Percentiles rank a stretch among this genome's conserved stretches.
phyloP scores from a whole-genome alignment of 1,140 invertebrate genomes.

The Vanessa atalanta region DNA sequence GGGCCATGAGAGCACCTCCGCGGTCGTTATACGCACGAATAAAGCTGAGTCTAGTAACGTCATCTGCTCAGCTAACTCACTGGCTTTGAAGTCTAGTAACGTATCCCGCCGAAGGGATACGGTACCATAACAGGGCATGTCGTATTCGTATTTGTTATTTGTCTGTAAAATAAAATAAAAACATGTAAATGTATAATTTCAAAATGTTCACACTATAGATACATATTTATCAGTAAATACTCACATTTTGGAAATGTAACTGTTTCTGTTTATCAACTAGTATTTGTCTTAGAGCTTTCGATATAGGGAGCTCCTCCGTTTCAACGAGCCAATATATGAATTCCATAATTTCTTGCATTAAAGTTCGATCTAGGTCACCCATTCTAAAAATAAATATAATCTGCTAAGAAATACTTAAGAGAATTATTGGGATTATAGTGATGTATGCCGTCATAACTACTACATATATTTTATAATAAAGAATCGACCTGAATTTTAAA shows the following conservation, averaged over 20 bases:
- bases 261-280: constrained; percentile 93
- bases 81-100: constrained; percentile 95
- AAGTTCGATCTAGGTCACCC: constrained; percentile 88
- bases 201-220: not conserved
- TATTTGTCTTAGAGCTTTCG: constrained; percentile 93
- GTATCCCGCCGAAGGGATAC: constrained; percentile 84
- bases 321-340: constrained; percentile 95
- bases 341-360: constrained; percentile 90
- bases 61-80: constrained; percentile 96
- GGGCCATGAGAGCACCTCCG: constrained; percentile 98
- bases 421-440: not conserved
- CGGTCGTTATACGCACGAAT: constrained; percentile 98
- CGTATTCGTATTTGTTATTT: constrained; percentile 70
- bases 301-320: constrained; percentile 91
- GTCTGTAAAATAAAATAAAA: constrained; percentile 47
- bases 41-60: constrained; percentile 97
- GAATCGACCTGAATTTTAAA: not conserved
- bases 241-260: constrained; percentile 81
- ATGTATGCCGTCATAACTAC: not conserved
- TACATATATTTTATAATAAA: not conserved
- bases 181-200: not conserved
- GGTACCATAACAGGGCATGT: constrained; percentile 62
- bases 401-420: constrained; percentile 10
- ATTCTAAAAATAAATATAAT: constrained; percentile 81
- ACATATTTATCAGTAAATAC: constrained; percentile 19